Base-by-base conservation (phyloP, 92 coral and sea anemone species). In the Nematostella vectensis region DNA sequence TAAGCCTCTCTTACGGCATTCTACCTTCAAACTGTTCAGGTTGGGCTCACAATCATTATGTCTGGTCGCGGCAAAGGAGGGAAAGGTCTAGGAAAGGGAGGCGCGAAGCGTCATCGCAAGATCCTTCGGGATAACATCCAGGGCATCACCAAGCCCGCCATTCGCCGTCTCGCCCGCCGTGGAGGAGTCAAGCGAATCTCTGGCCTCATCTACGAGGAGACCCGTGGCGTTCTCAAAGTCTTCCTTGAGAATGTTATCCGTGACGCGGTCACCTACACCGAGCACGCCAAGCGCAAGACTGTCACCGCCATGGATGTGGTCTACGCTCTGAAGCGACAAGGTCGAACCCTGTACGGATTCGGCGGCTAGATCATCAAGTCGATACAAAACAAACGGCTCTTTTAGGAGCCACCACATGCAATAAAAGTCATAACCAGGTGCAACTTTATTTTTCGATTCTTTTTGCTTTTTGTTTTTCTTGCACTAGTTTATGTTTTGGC, bases 241-340 rank as follows among this genome's bases (percentile, higher is more conserved):
- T 88, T 88, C 93, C 82, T 88, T 23, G 96, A 88, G 77, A 88
- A 88, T 36, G 96, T 88, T 29, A 88, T 88, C 69, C 96, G 93
- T 71, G 96, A 88, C 75, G 96, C 96, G 61, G 93, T 88, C 39
- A 88, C 96, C 47, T 88, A 83, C 82, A 76, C 89, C 37, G 83
- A 76, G 77, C 89, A 82, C 94, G 94, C 94, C 75, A 83, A 73
- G 75, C 66, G 93, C 51, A 83, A 83, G 82, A 83, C 86, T 26
- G 86, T 83, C 58, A 83, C 86, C 29, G 82, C 94, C 69, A 82
- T 82, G 89, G 89, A 82, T 26, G 94, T 83, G 60, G 94, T 83
- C 71, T 83, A 83, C 73, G 86, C 94, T 57, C 78, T 83, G 38
- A 83, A 83, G 54, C 78, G 94, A 67, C 94, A 83, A 57, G 94